Conservation (phyloP, 2,888 invertebrate species). For the Cephus sareptanus region DNA sequence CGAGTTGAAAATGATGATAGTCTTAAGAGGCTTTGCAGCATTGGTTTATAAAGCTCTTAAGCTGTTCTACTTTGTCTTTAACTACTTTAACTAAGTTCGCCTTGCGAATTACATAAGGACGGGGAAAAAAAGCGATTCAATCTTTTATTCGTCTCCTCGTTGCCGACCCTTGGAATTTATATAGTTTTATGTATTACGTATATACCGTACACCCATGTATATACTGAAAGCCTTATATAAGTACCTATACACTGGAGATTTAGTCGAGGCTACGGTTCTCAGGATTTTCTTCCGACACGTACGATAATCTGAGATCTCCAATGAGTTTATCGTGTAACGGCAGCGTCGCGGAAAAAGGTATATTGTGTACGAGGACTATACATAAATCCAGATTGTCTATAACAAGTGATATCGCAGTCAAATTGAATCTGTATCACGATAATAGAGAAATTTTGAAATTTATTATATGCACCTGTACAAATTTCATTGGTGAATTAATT, state of each 20-base stretch:
- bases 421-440: not conserved
- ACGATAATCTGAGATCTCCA: not conserved
- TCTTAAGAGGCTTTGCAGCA: not conserved
- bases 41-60: not conserved
- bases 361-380: not conserved
- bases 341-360: not conserved
- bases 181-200: not conserved
- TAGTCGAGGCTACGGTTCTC: not conserved
- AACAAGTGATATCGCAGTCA: not conserved
- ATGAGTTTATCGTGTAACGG: not conserved
- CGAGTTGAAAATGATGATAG: not conserved
- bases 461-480: not conserved
- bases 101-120: not conserved
- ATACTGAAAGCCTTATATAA: not conserved
- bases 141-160: not conserved
- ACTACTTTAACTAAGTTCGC: not conserved
- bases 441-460: not conserved
- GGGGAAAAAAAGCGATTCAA: not conserved
- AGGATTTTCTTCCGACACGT: not conserved
- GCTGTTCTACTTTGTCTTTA: not conserved
- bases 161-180: not conserved
- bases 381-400: not conserved
- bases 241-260: not conserved
- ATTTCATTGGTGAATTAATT: not conserved
- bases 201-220: not conserved